Conservation (phyloP, 2,888 invertebrate genomes). For the Dascillus cervinus region DNA sequence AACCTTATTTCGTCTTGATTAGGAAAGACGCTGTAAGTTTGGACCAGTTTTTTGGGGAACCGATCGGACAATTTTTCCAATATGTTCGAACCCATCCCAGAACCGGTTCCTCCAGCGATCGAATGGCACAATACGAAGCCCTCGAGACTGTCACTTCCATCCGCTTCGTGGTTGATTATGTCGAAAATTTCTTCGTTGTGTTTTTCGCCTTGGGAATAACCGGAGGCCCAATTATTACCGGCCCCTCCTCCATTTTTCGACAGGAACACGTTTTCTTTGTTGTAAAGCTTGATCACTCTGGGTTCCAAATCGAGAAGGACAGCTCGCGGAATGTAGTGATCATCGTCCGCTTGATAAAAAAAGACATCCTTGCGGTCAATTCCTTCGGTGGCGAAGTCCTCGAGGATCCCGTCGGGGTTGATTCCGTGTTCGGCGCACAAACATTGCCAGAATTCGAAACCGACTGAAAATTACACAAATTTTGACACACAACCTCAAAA, state of each 20-base stretch:
- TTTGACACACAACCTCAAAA: constrained; percentile 18
- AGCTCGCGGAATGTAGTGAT: constrained; percentile 96
- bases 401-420: constrained; percentile 89
- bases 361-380: constrained; percentile 97
- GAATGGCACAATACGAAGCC: constrained; percentile 98
- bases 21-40: constrained; percentile 98
- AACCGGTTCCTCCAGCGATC: constrained; percentile 98
- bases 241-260: constrained; percentile 98
- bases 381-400: constrained; percentile 88
- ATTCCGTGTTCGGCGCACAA: constrained; percentile 97
- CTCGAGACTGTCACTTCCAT: constrained; percentile 97
- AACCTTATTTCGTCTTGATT: constrained; percentile 91
- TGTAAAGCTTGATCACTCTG: constrained; percentile 92
- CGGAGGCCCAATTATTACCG: constrained; percentile 99
- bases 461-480: constrained; percentile 52
- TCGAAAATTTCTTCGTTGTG: constrained; percentile 95
- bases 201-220: constrained; percentile 87
- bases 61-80: constrained; percentile 83
- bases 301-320: constrained; percentile 95
- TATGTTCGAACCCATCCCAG: constrained; percentile 97
- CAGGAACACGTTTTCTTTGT: constrained; percentile 94
- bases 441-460: constrained; percentile 99
- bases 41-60: constrained; percentile 95
- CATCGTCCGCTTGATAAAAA: constrained; percentile 98
- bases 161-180: constrained; percentile 96